A percentile compares a stretch with the other conserved stretches of the same genome.
Conservation (phyloP, 2,113 vertebrate genomes). For the Psilopogon haemacephalus region DNA sequence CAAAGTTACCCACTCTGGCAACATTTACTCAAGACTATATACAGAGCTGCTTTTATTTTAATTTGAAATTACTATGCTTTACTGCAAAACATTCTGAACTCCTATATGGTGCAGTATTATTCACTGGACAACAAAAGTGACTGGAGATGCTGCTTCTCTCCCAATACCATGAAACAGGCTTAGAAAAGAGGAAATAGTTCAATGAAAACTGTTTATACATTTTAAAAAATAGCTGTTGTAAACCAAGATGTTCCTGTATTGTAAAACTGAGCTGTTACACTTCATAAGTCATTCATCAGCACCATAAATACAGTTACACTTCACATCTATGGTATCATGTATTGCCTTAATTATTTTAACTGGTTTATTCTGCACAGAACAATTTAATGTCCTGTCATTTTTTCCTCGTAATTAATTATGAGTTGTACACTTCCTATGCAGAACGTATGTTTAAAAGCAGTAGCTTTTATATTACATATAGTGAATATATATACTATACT, state of each 20-base stretch:
- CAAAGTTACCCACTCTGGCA: background rate
- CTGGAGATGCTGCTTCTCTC: background rate
- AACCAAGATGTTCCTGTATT: background rate
- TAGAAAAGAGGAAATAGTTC: background rate
- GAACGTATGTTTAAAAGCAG: background rate
- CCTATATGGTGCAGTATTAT: background rate
- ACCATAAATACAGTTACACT: background rate
- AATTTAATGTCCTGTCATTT: background rate
- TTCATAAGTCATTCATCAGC: background rate
- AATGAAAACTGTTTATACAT: background rate
- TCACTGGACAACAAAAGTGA: background rate
- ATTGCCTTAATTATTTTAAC: background rate
- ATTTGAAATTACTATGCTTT: conserved; percentile 43
- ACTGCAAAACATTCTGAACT: conserved; percentile 37
- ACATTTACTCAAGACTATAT: background rate
- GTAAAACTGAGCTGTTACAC: background rate
- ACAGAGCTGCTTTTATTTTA: conserved; percentile 17
- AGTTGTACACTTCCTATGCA: background rate
- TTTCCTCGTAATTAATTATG: background rate
- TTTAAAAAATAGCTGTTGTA: background rate
- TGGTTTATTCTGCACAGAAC: background rate
- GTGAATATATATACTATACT: too few species aligned
- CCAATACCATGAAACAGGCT: background rate
- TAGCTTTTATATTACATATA: background rate
- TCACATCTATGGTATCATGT: background rate